phyloP scores from a whole-genome alignment of 2,888 invertebrate species.

The Euzophera pinguis region DNA sequence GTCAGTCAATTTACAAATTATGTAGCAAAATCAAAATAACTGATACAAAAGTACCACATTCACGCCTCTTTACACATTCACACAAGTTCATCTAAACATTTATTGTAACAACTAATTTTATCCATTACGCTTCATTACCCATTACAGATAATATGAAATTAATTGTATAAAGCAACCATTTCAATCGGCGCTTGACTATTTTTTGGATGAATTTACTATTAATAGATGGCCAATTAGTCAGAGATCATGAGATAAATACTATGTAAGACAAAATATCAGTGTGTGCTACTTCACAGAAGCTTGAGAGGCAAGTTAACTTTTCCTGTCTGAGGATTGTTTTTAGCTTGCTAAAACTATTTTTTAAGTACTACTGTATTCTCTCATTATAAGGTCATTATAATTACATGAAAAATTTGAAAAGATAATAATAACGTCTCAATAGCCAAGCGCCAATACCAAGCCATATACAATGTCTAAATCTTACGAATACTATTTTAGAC shows the following conservation, averaged over 20 bases:
- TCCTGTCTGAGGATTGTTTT: not conserved
- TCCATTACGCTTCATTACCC: constrained; percentile 64
- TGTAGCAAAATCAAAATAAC: constrained; percentile 52
- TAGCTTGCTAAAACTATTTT: not conserved
- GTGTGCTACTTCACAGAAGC: too few relatives aligned
- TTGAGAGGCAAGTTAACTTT: constrained; percentile 7
- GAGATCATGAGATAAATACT: too few relatives aligned
- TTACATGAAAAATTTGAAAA: not conserved
- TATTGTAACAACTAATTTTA: constrained; percentile 77
- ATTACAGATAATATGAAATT: constrained; percentile 68
- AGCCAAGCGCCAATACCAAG: constrained; percentile 67
- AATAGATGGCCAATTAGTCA: too few relatives aligned
- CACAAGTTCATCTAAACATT: constrained; percentile 77
- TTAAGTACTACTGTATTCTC: not conserved
- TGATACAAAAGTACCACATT: constrained; percentile 67
- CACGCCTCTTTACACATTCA: constrained; percentile 71
- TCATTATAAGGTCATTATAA: not conserved
- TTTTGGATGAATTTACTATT: not conserved
- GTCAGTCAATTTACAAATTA: constrained; percentile 32
- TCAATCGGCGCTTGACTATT: constrained; percentile 66
- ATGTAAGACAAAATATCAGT: too few relatives aligned
- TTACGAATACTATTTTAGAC: constrained; percentile 69
- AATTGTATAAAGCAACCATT: constrained; percentile 55
- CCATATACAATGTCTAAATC: constrained; percentile 60
- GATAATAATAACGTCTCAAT: constrained; percentile 27